phyloP scores from a whole-genome alignment of 2,888 invertebrate species.

The Chorisops tibialis region DNA sequence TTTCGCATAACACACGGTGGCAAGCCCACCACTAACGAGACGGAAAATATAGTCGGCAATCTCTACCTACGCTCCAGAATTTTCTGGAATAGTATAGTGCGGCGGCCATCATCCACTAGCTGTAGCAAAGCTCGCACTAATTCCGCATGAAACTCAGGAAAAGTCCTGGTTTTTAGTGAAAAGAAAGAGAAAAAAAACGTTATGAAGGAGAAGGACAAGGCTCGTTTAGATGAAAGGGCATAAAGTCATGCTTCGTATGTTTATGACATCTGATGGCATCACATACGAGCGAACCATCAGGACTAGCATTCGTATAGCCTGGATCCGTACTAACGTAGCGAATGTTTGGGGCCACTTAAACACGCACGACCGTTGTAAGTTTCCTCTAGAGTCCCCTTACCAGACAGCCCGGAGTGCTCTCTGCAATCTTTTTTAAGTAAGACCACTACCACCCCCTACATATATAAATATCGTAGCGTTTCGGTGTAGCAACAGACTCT shows the following conservation, averaged over 20 bases:
- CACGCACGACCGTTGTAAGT: conserved; percentile 24
- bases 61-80: too few species aligned
- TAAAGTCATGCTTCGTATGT: conserved; percentile 13
- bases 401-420: conserved; percentile 17
- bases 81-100: too few species aligned
- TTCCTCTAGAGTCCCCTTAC: conserved; percentile 22
- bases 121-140: background rate
- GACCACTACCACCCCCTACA: too few species aligned
- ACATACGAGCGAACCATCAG: background rate
- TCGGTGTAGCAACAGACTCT: too few species aligned
- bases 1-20: background rate
- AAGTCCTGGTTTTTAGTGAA: conserved; percentile 14
- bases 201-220: conserved; percentile 16
- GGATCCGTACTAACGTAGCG: background rate
- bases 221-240: conserved; percentile 24
- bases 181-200: background rate
- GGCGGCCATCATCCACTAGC: background rate
- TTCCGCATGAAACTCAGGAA: conserved; percentile 10
- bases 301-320: too few species aligned
- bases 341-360: conserved; percentile 18
- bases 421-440: conserved; percentile 10
- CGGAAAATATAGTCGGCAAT: background rate
- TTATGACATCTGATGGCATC: conserved; percentile 22
- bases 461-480: too few species aligned
- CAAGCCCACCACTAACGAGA: conserved; percentile 15